Evolutionary conservation across 1,140 invertebrate genomes (phyloP).

Genomic region (Latrodectus geometricus): DNA sequence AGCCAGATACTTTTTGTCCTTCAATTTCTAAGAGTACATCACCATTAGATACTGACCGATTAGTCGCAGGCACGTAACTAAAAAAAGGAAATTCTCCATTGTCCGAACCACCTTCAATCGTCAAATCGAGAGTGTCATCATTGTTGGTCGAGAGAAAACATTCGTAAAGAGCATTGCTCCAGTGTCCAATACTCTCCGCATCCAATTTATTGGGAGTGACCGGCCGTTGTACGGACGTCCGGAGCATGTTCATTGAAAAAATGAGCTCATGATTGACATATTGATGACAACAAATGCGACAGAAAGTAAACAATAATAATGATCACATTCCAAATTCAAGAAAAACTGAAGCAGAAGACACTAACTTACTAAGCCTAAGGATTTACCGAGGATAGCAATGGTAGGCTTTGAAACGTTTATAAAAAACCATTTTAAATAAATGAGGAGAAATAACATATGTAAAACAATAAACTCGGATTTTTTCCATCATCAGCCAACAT

Average conservation of each 20-base stretch:
- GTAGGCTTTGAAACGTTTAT: conserved; percentile 37
- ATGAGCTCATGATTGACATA: conserved; percentile 19
- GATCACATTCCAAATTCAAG: background rate
- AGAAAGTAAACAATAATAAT: conserved; percentile 19
- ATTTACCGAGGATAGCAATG: conserved; percentile 14
- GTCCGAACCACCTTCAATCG: conserved; percentile 73
- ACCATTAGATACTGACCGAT: conserved; percentile 68
- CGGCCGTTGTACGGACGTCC: conserved; percentile 51
- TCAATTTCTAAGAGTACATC: conserved; percentile 76
- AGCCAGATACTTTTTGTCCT: conserved; percentile 76
- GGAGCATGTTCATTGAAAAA: conserved; percentile 44
- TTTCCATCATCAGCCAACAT: conserved; percentile 54
- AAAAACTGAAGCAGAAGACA: background rate
- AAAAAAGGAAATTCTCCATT: conserved; percentile 74
- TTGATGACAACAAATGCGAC: conserved; percentile 9
- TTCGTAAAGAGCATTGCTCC: conserved; percentile 65
- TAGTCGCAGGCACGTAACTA: conserved; percentile 67
- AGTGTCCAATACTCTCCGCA: conserved; percentile 43
- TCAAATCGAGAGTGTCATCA: conserved; percentile 68
- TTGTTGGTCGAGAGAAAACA: conserved; percentile 67
- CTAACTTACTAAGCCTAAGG: conserved; percentile 45
- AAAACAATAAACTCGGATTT: conserved; percentile 35
- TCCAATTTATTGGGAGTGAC: conserved; percentile 56
- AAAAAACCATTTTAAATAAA: conserved; percentile 38
- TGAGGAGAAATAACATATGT: background rate